These are phyloP conservation scores for Opisthograptis luteolata DNA, from an alignment of 2,888 invertebrate species.

Conservation along the genomic window DNA sequence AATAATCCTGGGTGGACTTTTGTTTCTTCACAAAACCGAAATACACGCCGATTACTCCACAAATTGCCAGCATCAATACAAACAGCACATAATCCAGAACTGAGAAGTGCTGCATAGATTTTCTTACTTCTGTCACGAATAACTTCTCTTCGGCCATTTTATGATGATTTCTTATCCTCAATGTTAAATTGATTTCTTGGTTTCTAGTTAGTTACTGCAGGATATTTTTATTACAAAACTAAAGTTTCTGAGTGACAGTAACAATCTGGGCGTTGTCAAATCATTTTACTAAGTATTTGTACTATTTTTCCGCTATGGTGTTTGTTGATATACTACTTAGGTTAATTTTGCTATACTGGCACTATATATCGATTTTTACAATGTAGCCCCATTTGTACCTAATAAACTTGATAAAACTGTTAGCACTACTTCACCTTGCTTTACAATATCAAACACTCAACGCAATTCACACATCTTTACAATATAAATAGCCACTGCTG, in stretches of 20 bases:
- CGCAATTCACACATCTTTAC: constrained; percentile 21
- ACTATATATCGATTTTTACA: too few species aligned
- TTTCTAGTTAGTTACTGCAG: too few species aligned
- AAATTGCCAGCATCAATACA: constrained; percentile 87
- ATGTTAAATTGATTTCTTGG: background rate
- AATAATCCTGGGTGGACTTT: constrained; percentile 87
- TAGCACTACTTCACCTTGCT: constrained; percentile 8
- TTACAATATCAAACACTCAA: constrained; percentile 17
- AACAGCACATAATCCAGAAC: constrained; percentile 88
- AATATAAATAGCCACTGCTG: constrained; percentile 33
- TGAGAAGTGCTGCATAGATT: constrained; percentile 75
- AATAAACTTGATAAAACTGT: background rate
- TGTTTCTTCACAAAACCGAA: constrained; percentile 89
- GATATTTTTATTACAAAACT: too few species aligned
- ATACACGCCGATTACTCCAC: constrained; percentile 90
- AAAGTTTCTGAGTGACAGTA: too few species aligned
- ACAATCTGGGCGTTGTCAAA: too few species aligned
- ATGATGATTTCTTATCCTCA: background rate
- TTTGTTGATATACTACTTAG: too few species aligned
- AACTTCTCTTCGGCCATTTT: constrained; percentile 49
- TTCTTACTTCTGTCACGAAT: constrained; percentile 55
- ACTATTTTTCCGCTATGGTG: background rate
- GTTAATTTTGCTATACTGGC: too few species aligned
- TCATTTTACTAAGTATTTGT: background rate
- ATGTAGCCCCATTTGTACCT: too few species aligned